Evolutionary conservation across 2,888 invertebrate genomes (phyloP).

Genomic region (Tetragonisca angustula): DNA sequence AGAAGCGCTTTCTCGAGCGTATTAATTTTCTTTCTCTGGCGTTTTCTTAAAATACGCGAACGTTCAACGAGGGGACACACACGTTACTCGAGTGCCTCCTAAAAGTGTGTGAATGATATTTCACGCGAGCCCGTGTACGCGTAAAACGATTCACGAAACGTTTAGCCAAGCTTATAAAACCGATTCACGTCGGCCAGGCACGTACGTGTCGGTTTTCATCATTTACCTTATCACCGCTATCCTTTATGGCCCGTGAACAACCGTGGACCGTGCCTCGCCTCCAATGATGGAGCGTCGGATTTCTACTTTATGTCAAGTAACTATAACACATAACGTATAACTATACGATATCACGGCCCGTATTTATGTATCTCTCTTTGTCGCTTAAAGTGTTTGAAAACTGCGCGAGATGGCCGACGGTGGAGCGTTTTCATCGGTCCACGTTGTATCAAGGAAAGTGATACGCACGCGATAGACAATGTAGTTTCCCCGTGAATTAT

Average conservation of each 20-base stretch:
- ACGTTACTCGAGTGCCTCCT: neutral
- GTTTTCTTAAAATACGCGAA: neutral
- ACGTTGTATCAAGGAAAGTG: neutral
- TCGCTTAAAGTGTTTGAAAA: slow-evolving; percentile 36
- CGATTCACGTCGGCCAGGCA: slow-evolving; percentile 57
- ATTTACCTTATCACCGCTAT: slow-evolving; percentile 71
- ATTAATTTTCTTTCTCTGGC: no score
- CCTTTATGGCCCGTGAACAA: slow-evolving; percentile 71
- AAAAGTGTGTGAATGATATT: slow-evolving; percentile 51
- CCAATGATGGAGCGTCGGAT: slow-evolving; percentile 68
- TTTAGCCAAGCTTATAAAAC: slow-evolving; percentile 64
- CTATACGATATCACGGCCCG: slow-evolving; percentile 45
- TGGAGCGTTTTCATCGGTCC: neutral
- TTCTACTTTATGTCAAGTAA: slow-evolving; percentile 68
- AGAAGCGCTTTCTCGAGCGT: no score
- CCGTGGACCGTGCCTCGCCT: slow-evolving; percentile 55
- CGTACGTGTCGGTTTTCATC: slow-evolving; percentile 72
- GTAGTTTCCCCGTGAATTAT: neutral
- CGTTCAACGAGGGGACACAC: neutral
- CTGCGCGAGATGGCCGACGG: slow-evolving; percentile 8
- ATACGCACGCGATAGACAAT: slow-evolving; percentile 16
- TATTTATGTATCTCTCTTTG: slow-evolving; percentile 47
- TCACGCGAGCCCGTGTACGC: slow-evolving; percentile 22
- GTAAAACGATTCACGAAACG: slow-evolving; percentile 57
- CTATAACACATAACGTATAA: slow-evolving; percentile 63